These are phyloP conservation scores for Plodia interpunctella DNA, from an alignment of 1,140 invertebrate species.

Conservation along the genomic window DNA sequence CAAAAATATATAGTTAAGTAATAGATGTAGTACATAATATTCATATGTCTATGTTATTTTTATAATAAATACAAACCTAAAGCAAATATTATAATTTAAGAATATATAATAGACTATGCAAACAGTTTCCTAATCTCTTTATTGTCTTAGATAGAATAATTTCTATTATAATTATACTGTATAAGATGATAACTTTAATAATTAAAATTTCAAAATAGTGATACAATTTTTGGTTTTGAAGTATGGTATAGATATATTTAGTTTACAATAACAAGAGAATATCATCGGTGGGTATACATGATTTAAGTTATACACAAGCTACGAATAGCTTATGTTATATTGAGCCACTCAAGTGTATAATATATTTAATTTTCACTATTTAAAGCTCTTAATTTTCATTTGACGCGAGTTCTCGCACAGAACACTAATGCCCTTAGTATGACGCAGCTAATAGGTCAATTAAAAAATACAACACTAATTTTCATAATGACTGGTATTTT, in stretches of 20 bases:
- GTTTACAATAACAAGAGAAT: slow-evolving; percentile 30
- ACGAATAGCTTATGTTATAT: slow-evolving; percentile 71
- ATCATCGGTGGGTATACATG: slow-evolving; percentile 49
- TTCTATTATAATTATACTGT: slow-evolving; percentile 6
- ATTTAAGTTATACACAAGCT: slow-evolving; percentile 61
- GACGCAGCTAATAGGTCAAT: slow-evolving; percentile 16
- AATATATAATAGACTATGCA: slow-evolving; percentile 7
- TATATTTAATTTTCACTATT: slow-evolving; percentile 72
- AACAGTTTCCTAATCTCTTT: slow-evolving; percentile 32
- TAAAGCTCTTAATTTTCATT: slow-evolving; percentile 76
- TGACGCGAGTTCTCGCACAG: slow-evolving; percentile 62
- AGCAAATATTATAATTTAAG: slow-evolving; percentile 4
- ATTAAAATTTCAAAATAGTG: not conserved
- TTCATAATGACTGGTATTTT: too few species aligned
- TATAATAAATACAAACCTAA: slow-evolving; percentile 1
- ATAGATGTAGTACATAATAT: not conserved
- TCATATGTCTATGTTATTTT: not conserved
- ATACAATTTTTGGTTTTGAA: slow-evolving; percentile 45
- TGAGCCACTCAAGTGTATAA: slow-evolving; percentile 73
- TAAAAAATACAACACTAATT: too few species aligned
- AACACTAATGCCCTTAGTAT: slow-evolving; percentile 56
- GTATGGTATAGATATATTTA: slow-evolving; percentile 42
- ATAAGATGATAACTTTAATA: slow-evolving; percentile 9
- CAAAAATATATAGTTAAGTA: slow-evolving; percentile 16
- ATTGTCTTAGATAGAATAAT: slow-evolving; percentile 67